Evolutionary conservation across 2,113 vertebrate species (phyloP), one percentile per base, ranked within the genome.

Genomic region (Tiliqua scincoides): DNA sequence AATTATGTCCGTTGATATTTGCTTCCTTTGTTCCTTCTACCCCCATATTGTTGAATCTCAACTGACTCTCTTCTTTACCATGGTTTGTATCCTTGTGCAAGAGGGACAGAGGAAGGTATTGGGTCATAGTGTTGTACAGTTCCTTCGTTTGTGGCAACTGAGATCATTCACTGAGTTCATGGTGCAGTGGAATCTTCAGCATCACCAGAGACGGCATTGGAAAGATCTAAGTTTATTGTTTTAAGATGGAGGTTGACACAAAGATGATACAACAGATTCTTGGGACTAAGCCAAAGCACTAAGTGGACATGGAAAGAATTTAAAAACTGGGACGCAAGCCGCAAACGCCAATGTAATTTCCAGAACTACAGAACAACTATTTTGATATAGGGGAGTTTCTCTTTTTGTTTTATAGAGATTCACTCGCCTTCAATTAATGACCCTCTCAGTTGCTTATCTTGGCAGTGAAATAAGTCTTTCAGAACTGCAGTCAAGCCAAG

Each of bases 391-490:
- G 65, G 14, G 5, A 62, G 57, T 63, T 27, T 8, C 57, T 86
- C 81, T 59, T 59, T 61, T 92, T 88, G 54, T 59, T 81, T 48
- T 74, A 52, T 82, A 91, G 25, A 88, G 83, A 40, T 48, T 21
- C 32, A 32, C 65, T 59, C 43, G 52, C 74, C 59, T 74, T 79
- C 82, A 10, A 25, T 90, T 73, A 20, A 15, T 78, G 35, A 61
- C 54, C 59, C 8, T 2, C 70, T 37, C 1, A 68, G 48, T 17
- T 0, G 75, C 82, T 71, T 59, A 68, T 89, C 89, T 80, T 70
- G 63, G 81, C 78, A 78, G 37, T 67, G 21, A 43, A 6, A 71
- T 71, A 71, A 27, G n/a, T 70, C 4, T 61, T 43, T 14, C 73
- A 88, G 43, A 23, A 77, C 85, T 83, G 15, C 57, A 70, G 25